Base-by-base conservation (phyloP, 1,140 invertebrate species). In the Aphaenogaster floridana region DNA sequence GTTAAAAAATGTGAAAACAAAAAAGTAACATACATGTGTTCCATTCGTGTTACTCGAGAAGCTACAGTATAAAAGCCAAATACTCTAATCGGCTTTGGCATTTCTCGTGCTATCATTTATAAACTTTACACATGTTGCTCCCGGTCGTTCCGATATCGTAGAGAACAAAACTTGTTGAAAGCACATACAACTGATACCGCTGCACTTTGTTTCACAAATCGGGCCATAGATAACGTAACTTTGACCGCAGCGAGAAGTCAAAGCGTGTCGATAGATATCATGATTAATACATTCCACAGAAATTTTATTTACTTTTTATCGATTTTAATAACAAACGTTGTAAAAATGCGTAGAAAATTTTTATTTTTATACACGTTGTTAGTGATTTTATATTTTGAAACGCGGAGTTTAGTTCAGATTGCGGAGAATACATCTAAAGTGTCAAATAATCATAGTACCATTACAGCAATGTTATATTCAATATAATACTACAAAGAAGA, bases 171-270 rank as follows among this genome's bases (percentile, higher is more conserved):
- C 54, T 83, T 17, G 66, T 81, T 74, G 68, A 74, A 83, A 83
- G 42, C 54, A 63, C 42, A 3, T 48, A 61, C 68, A 54, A 48
- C 54, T 76, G 69, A 76, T 83, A 83, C 15, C 36, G 34, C n/a
- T 74, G 52, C 68, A 74, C 69, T 83, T 74, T 84, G 80, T 74
- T 63, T 61, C 68, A n/a, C 54, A 61, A 63, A 50, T 84, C 80
- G 34, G 80, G 13, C 36, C 45, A 61, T 50, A 84, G 54, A 84
- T 84, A 76, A 84, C 42, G 7, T 39, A 84, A 57, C 54, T 84
- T 84, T 84, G 28, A 76, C 42, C 69, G n/a, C 45, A 61, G 28
- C 13, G n/a, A 5, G 45, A 74, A 83, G 0, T 28, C 34, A 83
- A 72, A 7, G 1, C 13, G 7, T 61, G 42, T 42, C 5, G 4